Evolutionary conservation across 2,888 invertebrate species (phyloP).

Genomic region (Tuberolachnus salignus): DNA sequence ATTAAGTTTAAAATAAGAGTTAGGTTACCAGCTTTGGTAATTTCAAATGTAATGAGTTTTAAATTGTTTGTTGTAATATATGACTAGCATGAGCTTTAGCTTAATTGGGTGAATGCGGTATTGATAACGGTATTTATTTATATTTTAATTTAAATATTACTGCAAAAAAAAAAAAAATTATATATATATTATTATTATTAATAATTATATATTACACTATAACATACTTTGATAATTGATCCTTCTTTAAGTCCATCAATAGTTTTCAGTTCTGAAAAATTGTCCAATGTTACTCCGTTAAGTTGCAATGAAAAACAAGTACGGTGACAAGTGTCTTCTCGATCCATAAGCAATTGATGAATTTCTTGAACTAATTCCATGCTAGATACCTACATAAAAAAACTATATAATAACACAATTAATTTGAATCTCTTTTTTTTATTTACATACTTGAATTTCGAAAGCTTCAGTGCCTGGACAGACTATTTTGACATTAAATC

Average conservation of each 20-base stretch:
- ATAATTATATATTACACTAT: neutral
- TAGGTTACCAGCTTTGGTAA: no score
- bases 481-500: conserved; percentile 91
- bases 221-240: conserved; percentile 82
- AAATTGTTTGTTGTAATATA: no score
- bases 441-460: conserved; percentile 78
- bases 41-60: no score
- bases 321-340: conserved; percentile 97
- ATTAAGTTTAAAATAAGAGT: no score
- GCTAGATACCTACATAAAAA: conserved; percentile 77
- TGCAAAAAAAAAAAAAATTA: neutral
- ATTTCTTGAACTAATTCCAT: conserved; percentile 98
- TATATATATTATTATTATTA: neutral
- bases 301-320: conserved; percentile 97
- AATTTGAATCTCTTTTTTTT: neutral
- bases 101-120: no score
- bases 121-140: conserved; percentile 2
- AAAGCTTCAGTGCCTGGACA: conserved; percentile 90
- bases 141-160: neutral
- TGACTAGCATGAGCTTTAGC: no score
- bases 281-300: conserved; percentile 91
- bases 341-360: conserved; percentile 96
- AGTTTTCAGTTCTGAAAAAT: conserved; percentile 96
- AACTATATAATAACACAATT: neutral
- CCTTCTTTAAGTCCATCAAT: conserved; percentile 95